Base-by-base conservation (phyloP, 2,113 vertebrate genomes). In the Otolemur garnettii region DNA sequence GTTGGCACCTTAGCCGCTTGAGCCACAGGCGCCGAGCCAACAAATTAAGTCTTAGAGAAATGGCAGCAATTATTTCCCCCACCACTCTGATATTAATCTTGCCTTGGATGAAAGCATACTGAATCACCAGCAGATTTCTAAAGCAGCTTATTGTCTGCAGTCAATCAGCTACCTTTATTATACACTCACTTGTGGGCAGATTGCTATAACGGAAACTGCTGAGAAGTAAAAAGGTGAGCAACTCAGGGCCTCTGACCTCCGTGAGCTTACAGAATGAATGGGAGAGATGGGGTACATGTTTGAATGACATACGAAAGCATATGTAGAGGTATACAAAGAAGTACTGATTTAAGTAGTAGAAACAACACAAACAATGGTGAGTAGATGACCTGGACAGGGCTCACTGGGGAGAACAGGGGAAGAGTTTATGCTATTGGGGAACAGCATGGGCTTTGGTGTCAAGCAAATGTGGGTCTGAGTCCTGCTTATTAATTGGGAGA, bases 11-110 rank as follows among this genome's bases (percentile, higher is more conserved):
- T 38, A 38, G 38, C 38, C 4, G 38, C 38, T 2, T 38, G 38
- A 38, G 38, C 38, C 38, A 38, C 38, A 38, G 38, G 38, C 38
- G 38, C 38, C 38, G 3, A 38, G 38, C 38, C 38, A 38, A 85
- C 22, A 84, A 77, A 71, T 77, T 88, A 93, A 87, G 4, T 30
- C 45, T 81, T 83, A 93, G 88, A 82, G 60, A 90, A 91, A 88
- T 80, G 42, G 24, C 30, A 85, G 7, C 1, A 38, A 38, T 66
- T 89, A 78, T 86, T 96, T 91, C 77, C 88, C 2, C 24, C 77
- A 33, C 1, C 81, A 77, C 11, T 82, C 38, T 87, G 42, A 72
- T 91, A 82, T 91, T 93, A 82, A 85, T 88, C 45, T 89, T 77
- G 30, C 64, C 33, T 86, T 86, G 15, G 45, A n/a, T 83, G 45